phyloP scores from a whole-genome alignment of 2,113 vertebrate genomes.

The Gnathonemus longibarbis region DNA sequence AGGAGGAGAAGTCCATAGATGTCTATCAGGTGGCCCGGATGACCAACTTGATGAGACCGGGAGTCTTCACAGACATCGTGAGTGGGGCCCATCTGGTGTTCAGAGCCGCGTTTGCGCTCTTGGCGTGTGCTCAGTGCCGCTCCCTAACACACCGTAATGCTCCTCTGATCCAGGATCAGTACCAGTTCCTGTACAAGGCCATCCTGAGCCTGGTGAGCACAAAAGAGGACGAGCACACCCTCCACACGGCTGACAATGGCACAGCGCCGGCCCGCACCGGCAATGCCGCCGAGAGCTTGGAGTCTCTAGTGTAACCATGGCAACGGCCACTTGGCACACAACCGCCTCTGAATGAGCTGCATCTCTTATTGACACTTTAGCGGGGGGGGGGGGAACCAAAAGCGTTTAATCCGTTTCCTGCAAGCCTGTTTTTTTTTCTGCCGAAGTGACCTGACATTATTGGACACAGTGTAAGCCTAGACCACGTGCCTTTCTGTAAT shows the following conservation, averaged over 20 bases:
- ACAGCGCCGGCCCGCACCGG: conserved; percentile 66
- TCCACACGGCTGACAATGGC: conserved; percentile 75
- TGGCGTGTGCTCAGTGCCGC: neutral
- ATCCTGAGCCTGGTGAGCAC: conserved; percentile 86
- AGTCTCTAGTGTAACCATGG: conserved; percentile 78
- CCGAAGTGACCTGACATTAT: conserved; percentile 36
- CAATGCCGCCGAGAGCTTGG: conserved; percentile 75
- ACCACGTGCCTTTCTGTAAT: conserved; percentile 81
- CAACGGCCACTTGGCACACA: conserved; percentile 1
- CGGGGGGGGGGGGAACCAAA: neutral
- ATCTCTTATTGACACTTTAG: conserved; percentile 17
- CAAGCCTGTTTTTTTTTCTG: conserved; percentile 22
- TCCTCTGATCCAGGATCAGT: conserved; percentile 74
- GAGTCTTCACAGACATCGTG: conserved; percentile 81
- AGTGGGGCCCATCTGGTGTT: conserved; percentile 37
- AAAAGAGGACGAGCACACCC: conserved; percentile 76
- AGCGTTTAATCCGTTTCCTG: conserved; percentile 20
- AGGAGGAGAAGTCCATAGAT: conserved; percentile 76
- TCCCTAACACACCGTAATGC: neutral
- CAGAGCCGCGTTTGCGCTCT: neutral
- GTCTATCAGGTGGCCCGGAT: conserved; percentile 88
- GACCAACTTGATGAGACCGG: conserved; percentile 87
- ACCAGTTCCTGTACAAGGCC: conserved; percentile 91
- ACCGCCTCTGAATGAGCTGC: neutral
- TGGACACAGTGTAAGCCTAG: conserved; percentile 59